Conservation (phyloP, 2,888 invertebrate genomes). For the Conomelus anceps region DNA sequence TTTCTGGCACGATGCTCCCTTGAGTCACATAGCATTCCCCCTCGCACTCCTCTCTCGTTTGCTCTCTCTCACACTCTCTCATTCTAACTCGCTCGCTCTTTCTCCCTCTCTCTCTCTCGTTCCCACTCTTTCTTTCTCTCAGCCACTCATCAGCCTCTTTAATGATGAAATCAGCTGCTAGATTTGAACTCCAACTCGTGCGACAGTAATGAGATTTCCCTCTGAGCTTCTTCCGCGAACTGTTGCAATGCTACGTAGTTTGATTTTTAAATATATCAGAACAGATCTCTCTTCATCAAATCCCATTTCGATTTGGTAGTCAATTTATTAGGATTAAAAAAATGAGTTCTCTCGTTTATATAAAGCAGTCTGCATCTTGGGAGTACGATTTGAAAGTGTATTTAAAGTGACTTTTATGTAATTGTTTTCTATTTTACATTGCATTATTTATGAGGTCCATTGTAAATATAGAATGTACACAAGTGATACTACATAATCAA, state of each 20-base stretch:
- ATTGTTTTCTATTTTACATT: too few species aligned
- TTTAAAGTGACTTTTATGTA: too few species aligned
- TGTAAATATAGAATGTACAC: too few species aligned
- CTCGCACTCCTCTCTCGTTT: not conserved
- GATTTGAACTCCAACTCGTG: not conserved
- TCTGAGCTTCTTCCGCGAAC: not conserved
- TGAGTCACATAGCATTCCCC: not conserved
- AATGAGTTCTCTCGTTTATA: too few species aligned
- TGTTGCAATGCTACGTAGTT: not conserved
- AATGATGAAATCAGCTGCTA: not conserved
- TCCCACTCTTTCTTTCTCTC: not conserved
- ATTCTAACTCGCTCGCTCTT: not conserved
- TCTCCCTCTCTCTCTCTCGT: not conserved
- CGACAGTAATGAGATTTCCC: not conserved
- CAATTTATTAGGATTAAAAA: too few species aligned
- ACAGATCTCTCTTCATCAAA: not conserved
- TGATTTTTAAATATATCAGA: not conserved
- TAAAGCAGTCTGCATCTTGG: too few species aligned
- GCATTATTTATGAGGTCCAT: not conserved
- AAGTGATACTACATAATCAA: too few species aligned
- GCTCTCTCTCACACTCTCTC: not conserved
- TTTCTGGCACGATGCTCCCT: not conserved
- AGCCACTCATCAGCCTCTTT: too few species aligned
- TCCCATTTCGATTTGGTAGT: not conserved
- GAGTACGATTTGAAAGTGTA: too few species aligned